Percentiles rank a stretch among this genome's conserved stretches.
Conservation (phyloP, 2,113 vertebrate species). For the Tympanuchus pallidicinctus region DNA sequence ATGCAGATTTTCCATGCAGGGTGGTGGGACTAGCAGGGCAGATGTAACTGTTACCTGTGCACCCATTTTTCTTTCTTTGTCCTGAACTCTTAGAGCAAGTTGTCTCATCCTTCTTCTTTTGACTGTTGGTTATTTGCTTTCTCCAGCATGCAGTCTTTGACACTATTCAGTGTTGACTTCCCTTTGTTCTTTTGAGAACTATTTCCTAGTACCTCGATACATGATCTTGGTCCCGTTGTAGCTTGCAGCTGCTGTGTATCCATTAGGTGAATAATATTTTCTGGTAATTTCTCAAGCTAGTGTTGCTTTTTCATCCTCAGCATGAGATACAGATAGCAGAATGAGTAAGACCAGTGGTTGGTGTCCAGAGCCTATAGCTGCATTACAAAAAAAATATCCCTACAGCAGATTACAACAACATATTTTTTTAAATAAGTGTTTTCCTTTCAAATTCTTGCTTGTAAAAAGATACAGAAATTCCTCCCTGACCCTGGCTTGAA, state of each 20-base stretch:
- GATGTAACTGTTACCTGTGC: background rate
- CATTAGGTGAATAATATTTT: background rate
- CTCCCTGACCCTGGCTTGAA: background rate
- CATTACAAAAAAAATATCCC: background rate
- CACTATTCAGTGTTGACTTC: background rate
- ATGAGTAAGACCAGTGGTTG: background rate
- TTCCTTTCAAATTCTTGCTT: background rate
- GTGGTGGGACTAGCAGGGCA: background rate
- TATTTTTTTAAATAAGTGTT: background rate
- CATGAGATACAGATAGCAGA: background rate
- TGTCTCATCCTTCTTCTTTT: background rate
- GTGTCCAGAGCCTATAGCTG: background rate
- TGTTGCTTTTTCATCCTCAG: background rate
- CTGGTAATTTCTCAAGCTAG: background rate
- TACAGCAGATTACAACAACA: background rate
- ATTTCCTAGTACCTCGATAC: background rate
- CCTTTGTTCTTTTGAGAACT: background rate
- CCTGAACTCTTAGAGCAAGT: background rate
- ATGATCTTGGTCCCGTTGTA: background rate
- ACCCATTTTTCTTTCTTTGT: background rate
- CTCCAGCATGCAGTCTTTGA: background rate
- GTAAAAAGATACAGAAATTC: background rate
- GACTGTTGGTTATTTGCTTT: background rate
- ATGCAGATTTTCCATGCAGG: background rate
- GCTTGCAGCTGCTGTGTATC: background rate